phyloP scores from a whole-genome alignment of 1,140 invertebrate species.

The Choristoneura fumiferana region DNA sequence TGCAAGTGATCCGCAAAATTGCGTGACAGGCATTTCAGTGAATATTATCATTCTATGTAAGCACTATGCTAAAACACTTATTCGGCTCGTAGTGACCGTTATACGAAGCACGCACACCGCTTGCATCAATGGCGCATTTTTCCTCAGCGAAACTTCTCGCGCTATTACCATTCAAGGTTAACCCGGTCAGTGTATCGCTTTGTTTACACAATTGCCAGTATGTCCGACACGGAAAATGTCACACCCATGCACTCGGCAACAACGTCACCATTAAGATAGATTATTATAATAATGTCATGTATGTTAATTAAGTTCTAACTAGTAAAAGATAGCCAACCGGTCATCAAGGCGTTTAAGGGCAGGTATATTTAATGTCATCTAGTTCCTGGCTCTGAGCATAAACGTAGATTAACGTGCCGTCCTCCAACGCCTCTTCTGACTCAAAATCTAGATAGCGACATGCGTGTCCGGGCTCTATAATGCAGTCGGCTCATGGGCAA shows the following conservation, averaged over 20 bases:
- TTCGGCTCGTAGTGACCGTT: constrained; percentile 70
- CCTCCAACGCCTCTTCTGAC: constrained; percentile 32
- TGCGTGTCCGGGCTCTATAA: constrained; percentile 51
- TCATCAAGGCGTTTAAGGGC: neutral
- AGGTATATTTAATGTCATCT: constrained; percentile 28
- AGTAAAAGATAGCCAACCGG: too few species aligned
- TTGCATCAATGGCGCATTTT: constrained; percentile 76
- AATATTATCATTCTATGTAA: constrained; percentile 69
- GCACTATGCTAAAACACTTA: constrained; percentile 69
- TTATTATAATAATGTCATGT: constrained; percentile 35
- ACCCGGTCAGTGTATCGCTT: constrained; percentile 71
- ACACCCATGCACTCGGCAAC: constrained; percentile 7
- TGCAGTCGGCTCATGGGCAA: constrained; percentile 37
- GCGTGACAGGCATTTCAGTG: constrained; percentile 60
- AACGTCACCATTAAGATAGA: neutral
- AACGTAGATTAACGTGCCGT: constrained; percentile 33
- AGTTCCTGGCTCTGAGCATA: constrained; percentile 40
- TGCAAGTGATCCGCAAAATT: constrained; percentile 48
- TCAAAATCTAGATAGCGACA: constrained; percentile 46
- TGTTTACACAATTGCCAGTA: constrained; percentile 61
- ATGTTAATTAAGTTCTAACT: constrained; percentile 19
- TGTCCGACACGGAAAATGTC: constrained; percentile 30
- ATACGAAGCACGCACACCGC: constrained; percentile 67
- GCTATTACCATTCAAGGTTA: constrained; percentile 75
- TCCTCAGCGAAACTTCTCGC: constrained; percentile 67